Base-by-base conservation (phyloP, 2,113 vertebrate genomes). In the Barbus barbus region DNA sequence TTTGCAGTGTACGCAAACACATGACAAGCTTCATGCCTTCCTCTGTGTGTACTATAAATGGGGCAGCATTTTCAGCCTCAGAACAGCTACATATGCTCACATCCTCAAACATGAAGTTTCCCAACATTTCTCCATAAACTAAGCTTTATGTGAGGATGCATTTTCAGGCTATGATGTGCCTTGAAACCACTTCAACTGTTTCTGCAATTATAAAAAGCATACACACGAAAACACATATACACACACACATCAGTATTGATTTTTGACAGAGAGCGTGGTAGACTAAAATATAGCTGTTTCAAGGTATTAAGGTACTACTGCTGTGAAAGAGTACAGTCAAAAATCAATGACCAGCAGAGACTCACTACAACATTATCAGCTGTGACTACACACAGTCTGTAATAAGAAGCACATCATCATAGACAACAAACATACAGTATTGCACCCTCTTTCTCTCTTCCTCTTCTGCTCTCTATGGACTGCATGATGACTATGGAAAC, bases 291-390 rank as follows among this genome's bases (percentile, higher is more conserved):
- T 87, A 85, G 26, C 77, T 71, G 82, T 82, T 63, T 84, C 75
- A 90, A 81, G 63, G 75, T 84, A 44, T 9, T 44, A 2, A 14
- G 63, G 75, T 84, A 44, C 41, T 44, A 2, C 14, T 20, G 31
- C 71, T 14, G 76, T 31, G 84, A 75, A 82, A 84, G 72, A 86
- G 84, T 87, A n/a, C n/a, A 82, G 84, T 75, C 26, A 86, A 90
- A 90, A 91, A 91, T 92, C 91, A 91, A 85, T 89, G 74, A 48
- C 81, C 28, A 65, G 69, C 5, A 16, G 51, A 36, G 12, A 65
- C 61, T 73, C 85, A 72, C 83, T 82, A 79, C 79, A 84, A 74
- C 87, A 88, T 89, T 75, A 86, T 89, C 79, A 88, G 87, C 41
- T 44, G 41, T 1, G 41, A 44, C 73, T 82, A 86, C 80, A 36